Evolutionary conservation across 2,797 vertebrate genomes (phyloP), one percentile per base, ranked within the genome.

Genomic region (Falco concolor): DNA sequence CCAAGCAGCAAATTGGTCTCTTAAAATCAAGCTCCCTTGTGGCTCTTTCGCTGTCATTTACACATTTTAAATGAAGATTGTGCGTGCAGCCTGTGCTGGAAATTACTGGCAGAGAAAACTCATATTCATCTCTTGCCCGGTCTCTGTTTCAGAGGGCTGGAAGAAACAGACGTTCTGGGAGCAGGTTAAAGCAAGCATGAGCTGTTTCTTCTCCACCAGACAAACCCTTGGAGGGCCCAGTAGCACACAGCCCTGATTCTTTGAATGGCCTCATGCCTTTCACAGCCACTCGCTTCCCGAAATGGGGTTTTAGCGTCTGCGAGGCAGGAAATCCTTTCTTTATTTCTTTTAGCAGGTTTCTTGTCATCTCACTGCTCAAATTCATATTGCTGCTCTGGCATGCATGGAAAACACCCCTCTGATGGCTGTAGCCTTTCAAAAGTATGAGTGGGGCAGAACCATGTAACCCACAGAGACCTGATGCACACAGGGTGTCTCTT

Each of bases 11-110:
- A 97, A 95, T 50, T 52, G 56, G 87, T 91, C 91, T 94, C 84
- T 86, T 74, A 73, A 96, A 95, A 94, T 87, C 93, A 86, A 72
- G 65, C 69, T 97, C 96, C 95, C 96, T 69, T 52, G 95, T 77
- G 96, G 78, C 90, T 92, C 83, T 84, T 93, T 61, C 0, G 21
- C 94, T 96, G 96, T 96, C 96, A 96, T 97, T 97, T 94, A 87
- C 95, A 84, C n/a, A 0, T 96, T 97, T 97, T 94, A 97, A 96
- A 97, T 96, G 91, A 97, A 96, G 93, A 96, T 97, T 95, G 93
- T 95, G 94, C 93, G 22, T 95, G 97, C 93, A 93, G 86, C 57
- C 92, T 96, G 82, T 89, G 93, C 92, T 97, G 84, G 84, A 96
- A 95, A 93, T 92, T 91, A 76, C 92, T 95, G 84, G 91, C 96